These are phyloP conservation scores for Rhombomys opimus DNA, from an alignment of 2,113 vertebrate species.

Conservation along the genomic window DNA sequence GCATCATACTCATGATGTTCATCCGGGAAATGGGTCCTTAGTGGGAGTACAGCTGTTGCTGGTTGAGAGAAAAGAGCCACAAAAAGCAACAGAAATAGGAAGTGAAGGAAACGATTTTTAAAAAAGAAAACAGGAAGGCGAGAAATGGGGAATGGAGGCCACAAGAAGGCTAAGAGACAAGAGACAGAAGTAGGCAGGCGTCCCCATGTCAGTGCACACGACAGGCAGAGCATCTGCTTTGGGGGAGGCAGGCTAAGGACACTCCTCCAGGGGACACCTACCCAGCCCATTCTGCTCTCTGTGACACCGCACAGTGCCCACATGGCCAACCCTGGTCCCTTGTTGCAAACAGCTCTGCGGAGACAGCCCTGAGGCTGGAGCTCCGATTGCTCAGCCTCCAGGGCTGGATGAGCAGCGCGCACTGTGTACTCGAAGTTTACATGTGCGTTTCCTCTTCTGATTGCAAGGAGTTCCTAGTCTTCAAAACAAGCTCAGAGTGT, in stretches of 20 bases:
- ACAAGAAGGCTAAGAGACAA: neutral
- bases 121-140: neutral
- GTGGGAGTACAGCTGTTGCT: neutral
- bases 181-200: neutral
- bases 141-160: neutral
- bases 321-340: slow-evolving; percentile 81
- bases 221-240: neutral
- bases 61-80: neutral
- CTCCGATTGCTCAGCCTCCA: slow-evolving; percentile 66
- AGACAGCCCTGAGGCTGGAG: slow-evolving; percentile 53
- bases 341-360: slow-evolving; percentile 88
- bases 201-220: neutral
- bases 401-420: slow-evolving; percentile 17
- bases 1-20: neutral
- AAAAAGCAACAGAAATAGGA: neutral
- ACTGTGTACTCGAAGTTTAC: slow-evolving; percentile 50
- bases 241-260: neutral
- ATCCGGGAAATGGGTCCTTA: neutral
- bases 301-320: slow-evolving; percentile 83
- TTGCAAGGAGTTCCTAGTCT: neutral
- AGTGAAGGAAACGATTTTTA: neutral
- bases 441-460: slow-evolving; percentile 55
- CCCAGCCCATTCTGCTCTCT: slow-evolving; percentile 59
- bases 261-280: neutral
- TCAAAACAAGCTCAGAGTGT: slow-evolving; percentile 25